A percentile compares a stretch with the other conserved stretches of the same genome.
Conservation (phyloP, 92 coral and sea anemone genomes). For the Phenganax marumi region DNA sequence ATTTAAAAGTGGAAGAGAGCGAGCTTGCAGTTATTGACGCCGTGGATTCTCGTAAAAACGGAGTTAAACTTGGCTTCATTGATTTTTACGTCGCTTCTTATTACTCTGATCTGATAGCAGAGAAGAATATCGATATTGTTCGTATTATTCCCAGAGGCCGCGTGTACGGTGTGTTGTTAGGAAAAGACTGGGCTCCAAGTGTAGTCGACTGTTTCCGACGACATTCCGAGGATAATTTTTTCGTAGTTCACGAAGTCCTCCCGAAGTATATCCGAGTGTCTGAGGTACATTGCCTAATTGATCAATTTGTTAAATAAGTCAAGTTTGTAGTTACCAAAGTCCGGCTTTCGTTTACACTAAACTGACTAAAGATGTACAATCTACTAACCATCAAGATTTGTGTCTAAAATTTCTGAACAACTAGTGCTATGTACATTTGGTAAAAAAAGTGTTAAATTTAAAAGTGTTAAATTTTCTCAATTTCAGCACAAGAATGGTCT, state of each 20-base stretch:
- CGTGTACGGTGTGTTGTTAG: conserved; percentile 70
- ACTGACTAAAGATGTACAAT: too few species aligned
- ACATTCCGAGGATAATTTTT: conserved; percentile 55
- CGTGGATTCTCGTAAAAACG: conserved; percentile 58
- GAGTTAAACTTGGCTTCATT: conserved; percentile 74
- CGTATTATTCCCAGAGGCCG: conserved; percentile 65
- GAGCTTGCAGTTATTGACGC: conserved; percentile 56
- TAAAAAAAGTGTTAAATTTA: not conserved
- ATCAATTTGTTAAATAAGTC: too few species aligned
- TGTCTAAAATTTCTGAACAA: not conserved
- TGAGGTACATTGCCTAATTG: conserved; percentile 50
- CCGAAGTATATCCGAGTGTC: conserved; percentile 60
- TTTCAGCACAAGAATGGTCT: conserved; percentile 57
- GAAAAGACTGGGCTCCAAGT: conserved; percentile 55
- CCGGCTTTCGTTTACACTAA: too few species aligned
- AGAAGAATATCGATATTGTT: conserved; percentile 62
- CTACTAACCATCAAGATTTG: too few species aligned
- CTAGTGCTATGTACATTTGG: not conserved
- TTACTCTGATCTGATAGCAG: conserved; percentile 56
- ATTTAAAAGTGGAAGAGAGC: conserved; percentile 41
- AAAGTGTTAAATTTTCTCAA: not conserved
- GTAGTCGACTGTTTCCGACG: conserved; percentile 57
- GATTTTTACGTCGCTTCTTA: conserved; percentile 73
- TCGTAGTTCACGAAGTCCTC: conserved; percentile 65
- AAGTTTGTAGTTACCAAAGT: too few species aligned